A percentile compares a stretch with the other conserved stretches of the same genome.
Evolutionary conservation across 2,113 vertebrate species (phyloP).

Genomic region (Shinisaurus crocodilurus): DNA sequence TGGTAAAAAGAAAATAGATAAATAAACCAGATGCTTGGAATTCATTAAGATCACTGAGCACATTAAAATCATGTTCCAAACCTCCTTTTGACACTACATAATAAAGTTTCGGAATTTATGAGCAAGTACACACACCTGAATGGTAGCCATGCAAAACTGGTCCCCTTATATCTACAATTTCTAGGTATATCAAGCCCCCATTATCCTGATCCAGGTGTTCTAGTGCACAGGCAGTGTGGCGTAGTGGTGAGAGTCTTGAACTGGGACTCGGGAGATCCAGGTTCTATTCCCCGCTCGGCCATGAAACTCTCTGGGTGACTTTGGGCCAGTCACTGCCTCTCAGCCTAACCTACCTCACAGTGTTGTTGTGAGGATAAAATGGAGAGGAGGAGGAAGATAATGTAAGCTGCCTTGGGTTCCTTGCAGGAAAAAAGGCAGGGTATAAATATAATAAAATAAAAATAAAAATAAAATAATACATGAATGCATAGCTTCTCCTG

Average conservation of each 20-base stretch:
- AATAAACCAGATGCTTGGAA: slow-evolving; percentile 30
- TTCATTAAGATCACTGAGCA: slow-evolving; percentile 40
- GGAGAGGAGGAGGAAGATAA: too few relatives aligned
- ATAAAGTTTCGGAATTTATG: not conserved
- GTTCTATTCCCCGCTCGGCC: too few relatives aligned
- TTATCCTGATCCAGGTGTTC: not conserved
- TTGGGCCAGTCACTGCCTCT: too few relatives aligned
- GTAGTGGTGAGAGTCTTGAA: too few relatives aligned
- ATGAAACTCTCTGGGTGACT: too few relatives aligned
- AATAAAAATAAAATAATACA: too few relatives aligned
- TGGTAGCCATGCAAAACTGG: not conserved
- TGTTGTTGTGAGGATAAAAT: too few relatives aligned
- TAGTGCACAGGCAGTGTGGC: not conserved
- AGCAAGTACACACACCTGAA: not conserved
- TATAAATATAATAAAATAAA: too few relatives aligned
- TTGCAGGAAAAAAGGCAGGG: too few relatives aligned
- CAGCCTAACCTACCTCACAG: too few relatives aligned
- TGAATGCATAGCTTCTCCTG: not conserved
- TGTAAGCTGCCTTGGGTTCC: too few relatives aligned
- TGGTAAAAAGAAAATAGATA: slow-evolving; percentile 44
- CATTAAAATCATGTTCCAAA: not conserved
- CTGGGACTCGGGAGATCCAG: too few relatives aligned
- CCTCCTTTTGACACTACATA: not conserved
- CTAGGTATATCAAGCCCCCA: not conserved
- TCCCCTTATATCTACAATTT: not conserved